Evolutionary conservation across 2,113 vertebrate genomes (phyloP).

Genomic region (Sapayoa aenigma): DNA sequence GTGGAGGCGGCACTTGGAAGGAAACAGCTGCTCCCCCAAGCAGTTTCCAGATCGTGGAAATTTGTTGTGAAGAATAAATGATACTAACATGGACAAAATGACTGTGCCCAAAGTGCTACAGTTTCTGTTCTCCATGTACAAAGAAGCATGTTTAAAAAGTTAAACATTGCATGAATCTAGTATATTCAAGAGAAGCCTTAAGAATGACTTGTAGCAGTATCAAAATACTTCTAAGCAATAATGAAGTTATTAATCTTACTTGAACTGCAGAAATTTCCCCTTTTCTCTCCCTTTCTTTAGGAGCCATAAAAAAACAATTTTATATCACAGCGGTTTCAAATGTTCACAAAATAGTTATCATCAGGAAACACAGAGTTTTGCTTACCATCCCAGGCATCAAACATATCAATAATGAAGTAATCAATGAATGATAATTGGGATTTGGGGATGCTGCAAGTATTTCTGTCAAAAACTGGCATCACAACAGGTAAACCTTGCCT

Average conservation of each 20-base stretch:
- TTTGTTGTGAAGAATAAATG: not conserved
- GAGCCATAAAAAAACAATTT: not conserved
- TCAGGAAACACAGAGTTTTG: not conserved
- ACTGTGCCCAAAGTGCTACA: not conserved
- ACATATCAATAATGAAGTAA: conserved; percentile 99
- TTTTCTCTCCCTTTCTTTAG: not conserved
- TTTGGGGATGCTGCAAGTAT: conserved; percentile 97
- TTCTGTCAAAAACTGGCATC: conserved; percentile 97
- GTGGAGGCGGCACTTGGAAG: not conserved
- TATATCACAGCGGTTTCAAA: not conserved
- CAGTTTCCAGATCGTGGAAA: conserved; percentile 7
- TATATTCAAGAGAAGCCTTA: not conserved
- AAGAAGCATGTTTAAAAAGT: not conserved
- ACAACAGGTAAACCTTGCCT: conserved; percentile 89
- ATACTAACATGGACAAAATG: not conserved
- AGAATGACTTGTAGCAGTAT: not conserved
- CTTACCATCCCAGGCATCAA: conserved; percentile 98
- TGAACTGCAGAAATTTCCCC: not conserved
- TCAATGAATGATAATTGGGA: conserved; percentile 98
- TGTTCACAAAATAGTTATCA: not conserved
- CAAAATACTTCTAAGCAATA: not conserved
- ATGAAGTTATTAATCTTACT: not conserved
- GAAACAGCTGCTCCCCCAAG: not conserved
- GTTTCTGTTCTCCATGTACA: not conserved
- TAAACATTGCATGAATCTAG: not conserved